A percentile compares a stretch with the other conserved stretches of the same genome.
Evolutionary conservation across 2,113 vertebrate genomes (phyloP).

Genomic region (Picathartes gymnocephalus): DNA sequence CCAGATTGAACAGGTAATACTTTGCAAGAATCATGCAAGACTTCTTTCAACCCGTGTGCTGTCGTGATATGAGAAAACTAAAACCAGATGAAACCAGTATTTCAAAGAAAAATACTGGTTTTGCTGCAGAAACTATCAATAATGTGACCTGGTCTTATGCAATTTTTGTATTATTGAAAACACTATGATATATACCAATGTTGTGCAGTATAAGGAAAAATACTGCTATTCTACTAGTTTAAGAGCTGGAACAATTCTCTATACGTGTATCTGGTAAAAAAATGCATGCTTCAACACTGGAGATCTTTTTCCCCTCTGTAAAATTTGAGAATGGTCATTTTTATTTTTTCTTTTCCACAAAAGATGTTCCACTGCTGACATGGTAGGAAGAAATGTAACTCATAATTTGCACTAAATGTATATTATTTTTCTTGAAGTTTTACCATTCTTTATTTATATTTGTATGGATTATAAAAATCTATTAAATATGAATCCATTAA

Average conservation of each 20-base stretch:
- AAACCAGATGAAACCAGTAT: conserved; percentile 2
- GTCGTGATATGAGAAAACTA: not conserved
- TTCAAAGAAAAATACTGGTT: conserved; percentile 40
- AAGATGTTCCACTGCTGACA: conserved; percentile 71
- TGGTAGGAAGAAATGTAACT: conserved; percentile 72
- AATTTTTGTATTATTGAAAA: conserved; percentile 75
- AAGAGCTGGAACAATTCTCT: conserved; percentile 68
- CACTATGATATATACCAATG: conserved; percentile 62
- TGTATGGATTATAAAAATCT: conserved; percentile 74
- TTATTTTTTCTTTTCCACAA: conserved; percentile 54
- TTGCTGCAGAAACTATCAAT: conserved; percentile 59
- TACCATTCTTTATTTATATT: conserved; percentile 83
- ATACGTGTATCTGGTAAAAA: conserved; percentile 67
- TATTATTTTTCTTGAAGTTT: conserved; percentile 78
- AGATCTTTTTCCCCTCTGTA: not conserved
- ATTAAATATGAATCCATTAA: conserved; percentile 76
- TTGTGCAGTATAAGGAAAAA: conserved; percentile 59
- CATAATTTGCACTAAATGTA: conserved; percentile 84
- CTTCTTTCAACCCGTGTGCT: not conserved
- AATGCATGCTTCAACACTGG: conserved; percentile 78
- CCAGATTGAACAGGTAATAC: not conserved
- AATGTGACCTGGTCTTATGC: conserved; percentile 75
- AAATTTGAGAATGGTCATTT: conserved; percentile 58
- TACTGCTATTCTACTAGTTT: conserved; percentile 62
- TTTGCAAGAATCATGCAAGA: not conserved